Base-by-base conservation (phyloP, 2,113 vertebrate species). In the Eurystomus gularis region DNA sequence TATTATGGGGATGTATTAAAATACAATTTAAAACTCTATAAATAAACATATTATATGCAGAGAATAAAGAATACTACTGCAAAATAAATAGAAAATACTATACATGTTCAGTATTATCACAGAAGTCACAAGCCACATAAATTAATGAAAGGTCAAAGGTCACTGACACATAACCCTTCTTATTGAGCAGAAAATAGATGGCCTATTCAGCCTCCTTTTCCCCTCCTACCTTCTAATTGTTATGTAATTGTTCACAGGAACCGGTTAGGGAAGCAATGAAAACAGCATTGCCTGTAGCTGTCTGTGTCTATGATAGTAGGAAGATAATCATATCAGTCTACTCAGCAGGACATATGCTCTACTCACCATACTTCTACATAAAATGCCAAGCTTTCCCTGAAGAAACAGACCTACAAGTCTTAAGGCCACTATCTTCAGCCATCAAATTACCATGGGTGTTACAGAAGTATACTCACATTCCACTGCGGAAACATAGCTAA, bases 1-100 rank as follows among this genome's bases (percentile, higher is more conserved):
- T 96, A 96, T 92, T 93, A 96, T 88, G 95, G 90, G 93, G 89
- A 84, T 91, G 35, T 95, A 97, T 97, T 94, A 98, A 97, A 96
- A 96, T 70, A 95, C 69, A 96, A 82, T 93, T 68, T 94, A 31
- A 82, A 84, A 80, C 83, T 69, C 96, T 95, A 96, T 94, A 97
- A 97, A 95, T 96, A 79, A 93, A 77, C 81, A 80, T 76, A 77
- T 71, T 82, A 79, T 60, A 60, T 31, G 37, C 49, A 61, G 10
- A 70, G 46, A 96, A 72, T 88, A 93, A 85, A 89, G 40, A 83
- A 76, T n/a, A 64, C 28, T 49, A 26, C 14, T 83, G 51, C 25
- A 81, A 81, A 94, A 96, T 5, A 39, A 28, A 66, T 9, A 87
- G 35, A 75, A 93, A 84, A 90, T 7, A 71, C 15, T 69, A 49